phyloP scores from a whole-genome alignment of 2,113 vertebrate species.

The Actenoides hombroni region DNA sequence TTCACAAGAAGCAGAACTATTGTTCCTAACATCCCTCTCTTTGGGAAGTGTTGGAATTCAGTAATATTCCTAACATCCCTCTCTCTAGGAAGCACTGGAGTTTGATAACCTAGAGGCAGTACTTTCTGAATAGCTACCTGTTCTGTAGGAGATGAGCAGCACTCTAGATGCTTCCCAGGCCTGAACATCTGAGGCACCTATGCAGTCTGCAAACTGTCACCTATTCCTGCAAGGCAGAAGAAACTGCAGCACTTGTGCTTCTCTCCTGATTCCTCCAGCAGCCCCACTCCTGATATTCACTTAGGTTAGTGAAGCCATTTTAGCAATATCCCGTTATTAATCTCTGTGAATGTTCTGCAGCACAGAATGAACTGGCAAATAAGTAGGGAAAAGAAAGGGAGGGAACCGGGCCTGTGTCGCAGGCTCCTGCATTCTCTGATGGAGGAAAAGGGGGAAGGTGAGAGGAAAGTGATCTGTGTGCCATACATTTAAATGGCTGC shows the following conservation, averaged over 20 bases:
- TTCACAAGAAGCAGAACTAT: background rate
- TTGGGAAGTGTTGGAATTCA: background rate
- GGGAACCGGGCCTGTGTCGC: background rate
- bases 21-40: background rate
- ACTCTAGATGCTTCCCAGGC: background rate
- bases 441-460: background rate
- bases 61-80: background rate
- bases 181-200: background rate
- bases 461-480: background rate
- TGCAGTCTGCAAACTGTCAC: background rate
- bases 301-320: background rate
- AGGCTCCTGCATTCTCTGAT: background rate
- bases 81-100: background rate
- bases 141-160: background rate
- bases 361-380: background rate
- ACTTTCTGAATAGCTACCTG: background rate
- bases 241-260: background rate
- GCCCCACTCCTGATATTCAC: background rate
- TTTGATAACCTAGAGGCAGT: background rate
- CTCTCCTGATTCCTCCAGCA: background rate
- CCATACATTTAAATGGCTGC: background rate
- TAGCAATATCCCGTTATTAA: background rate
- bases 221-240: background rate
- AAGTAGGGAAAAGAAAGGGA: background rate
- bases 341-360: background rate